Conservation (phyloP, 2,888 invertebrate species). For the Yponomeuta malinellus region DNA sequence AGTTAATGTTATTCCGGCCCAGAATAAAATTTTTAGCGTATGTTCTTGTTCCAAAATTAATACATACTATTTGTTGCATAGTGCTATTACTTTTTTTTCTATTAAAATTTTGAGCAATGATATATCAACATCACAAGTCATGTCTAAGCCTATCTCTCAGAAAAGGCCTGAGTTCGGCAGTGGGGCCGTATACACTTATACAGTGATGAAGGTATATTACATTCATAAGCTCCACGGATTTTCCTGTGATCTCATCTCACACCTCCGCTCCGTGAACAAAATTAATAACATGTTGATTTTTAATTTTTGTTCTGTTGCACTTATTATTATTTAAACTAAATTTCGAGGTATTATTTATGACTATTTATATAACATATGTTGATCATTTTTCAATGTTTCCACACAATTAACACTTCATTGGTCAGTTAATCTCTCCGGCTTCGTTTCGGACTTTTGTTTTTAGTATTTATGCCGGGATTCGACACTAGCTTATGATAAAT, state of each 20-base stretch:
- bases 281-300: constrained; percentile 75
- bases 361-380: constrained; percentile 76
- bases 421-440: constrained; percentile 50
- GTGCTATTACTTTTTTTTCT: no score
- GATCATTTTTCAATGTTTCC: constrained; percentile 75
- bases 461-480: constrained; percentile 35
- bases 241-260: constrained; percentile 59
- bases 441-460: constrained; percentile 21
- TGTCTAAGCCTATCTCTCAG: no score
- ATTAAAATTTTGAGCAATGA: no score
- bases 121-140: no score
- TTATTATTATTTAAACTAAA: constrained; percentile 76
- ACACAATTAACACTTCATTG: constrained; percentile 75
- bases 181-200: no score
- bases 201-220: neutral
- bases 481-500: constrained; percentile 11
- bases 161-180: no score
- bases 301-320: constrained; percentile 70
- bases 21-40: no score
- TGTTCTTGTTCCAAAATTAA: no score
- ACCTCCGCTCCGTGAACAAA: constrained; percentile 62
- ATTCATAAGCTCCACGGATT: constrained; percentile 32
- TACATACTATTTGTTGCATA: no score
- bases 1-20: no score
- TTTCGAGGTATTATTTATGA: constrained; percentile 71